These are phyloP conservation scores for Zelostemma sp. DNA, from an alignment of 1,140 invertebrate genomes.

Conservation along the genomic window DNA sequence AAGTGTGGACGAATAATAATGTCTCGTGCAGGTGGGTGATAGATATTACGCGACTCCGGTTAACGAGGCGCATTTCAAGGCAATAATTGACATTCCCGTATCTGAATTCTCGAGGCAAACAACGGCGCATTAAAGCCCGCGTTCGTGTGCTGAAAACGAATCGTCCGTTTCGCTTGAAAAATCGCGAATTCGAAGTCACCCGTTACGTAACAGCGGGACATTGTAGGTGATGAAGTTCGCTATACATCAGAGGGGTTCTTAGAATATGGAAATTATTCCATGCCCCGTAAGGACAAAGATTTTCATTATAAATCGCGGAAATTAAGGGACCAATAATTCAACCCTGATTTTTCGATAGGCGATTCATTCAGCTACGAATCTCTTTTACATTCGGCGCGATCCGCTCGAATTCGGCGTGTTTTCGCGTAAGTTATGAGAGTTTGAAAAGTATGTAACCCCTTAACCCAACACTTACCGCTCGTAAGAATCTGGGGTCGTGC, in stretches of 20 bases:
- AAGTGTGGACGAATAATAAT: conserved; percentile 42
- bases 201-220: conserved; percentile 52
- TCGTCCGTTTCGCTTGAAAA: too few relatives aligned
- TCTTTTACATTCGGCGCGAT: too few relatives aligned
- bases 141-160: too few relatives aligned
- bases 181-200: conserved; percentile 15
- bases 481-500: conserved; percentile 65
- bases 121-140: too few relatives aligned
- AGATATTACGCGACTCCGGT: conserved; percentile 20
- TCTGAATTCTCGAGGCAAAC: too few relatives aligned
- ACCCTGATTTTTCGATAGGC: too few relatives aligned
- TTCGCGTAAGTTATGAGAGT: too few relatives aligned
- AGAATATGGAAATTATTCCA: conserved; percentile 65
- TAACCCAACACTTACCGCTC: conserved; percentile 61
- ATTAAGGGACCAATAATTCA: conserved; percentile 54
- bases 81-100: conserved; percentile 1
- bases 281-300: conserved; percentile 50
- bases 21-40: conserved; percentile 42
- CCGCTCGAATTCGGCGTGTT: too few relatives aligned
- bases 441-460: too few relatives aligned
- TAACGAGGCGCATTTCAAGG: conserved; percentile 19
- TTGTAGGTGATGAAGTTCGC: conserved; percentile 52
- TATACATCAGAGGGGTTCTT: conserved; percentile 60
- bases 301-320: conserved; percentile 60
- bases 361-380: too few relatives aligned